Percentiles rank a stretch among this genome's conserved stretches.
Evolutionary conservation across 2,797 vertebrate species (phyloP).

Genomic region (Paguma larvata): DNA sequence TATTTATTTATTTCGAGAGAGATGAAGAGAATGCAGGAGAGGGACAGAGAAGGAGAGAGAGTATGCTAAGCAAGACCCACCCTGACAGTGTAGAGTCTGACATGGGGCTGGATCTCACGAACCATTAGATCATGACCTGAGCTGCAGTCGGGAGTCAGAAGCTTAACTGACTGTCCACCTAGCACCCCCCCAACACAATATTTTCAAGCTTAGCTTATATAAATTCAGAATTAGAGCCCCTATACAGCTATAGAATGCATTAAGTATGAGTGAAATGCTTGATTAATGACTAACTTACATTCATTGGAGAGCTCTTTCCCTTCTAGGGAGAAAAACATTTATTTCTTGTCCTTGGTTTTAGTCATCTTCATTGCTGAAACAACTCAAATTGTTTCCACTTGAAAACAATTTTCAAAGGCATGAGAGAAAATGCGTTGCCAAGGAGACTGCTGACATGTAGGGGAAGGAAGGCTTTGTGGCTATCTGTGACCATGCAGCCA

Average conservation of each 20-base stretch:
- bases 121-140: too few relatives aligned
- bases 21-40: too few relatives aligned
- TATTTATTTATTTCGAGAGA: too few relatives aligned
- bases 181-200: constrained; percentile 6
- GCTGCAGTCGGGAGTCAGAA: too few relatives aligned
- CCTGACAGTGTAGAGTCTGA: too few relatives aligned
- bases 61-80: too few relatives aligned
- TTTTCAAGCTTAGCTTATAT: constrained; percentile 5
- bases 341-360: constrained; percentile 52
- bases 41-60: too few relatives aligned
- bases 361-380: constrained; percentile 34
- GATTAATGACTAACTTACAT: constrained; percentile 15
- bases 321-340: constrained; percentile 16
- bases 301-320: constrained; percentile 19
- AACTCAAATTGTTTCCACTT: constrained; percentile 45
- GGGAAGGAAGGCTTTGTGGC: not conserved
- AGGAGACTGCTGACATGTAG: constrained; percentile 31
- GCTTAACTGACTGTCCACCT: too few relatives aligned
- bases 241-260: not conserved
- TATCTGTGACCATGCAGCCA: not conserved
- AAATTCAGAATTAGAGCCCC: not conserved
- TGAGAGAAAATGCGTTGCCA: constrained; percentile 71
- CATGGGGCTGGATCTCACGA: too few relatives aligned
- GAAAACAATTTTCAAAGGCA: constrained; percentile 53
- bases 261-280: not conserved